A percentile compares a stretch with the other conserved stretches of the same genome.
phyloP scores from a whole-genome alignment of 2,113 vertebrate species.

The Nothocercus julius region DNA sequence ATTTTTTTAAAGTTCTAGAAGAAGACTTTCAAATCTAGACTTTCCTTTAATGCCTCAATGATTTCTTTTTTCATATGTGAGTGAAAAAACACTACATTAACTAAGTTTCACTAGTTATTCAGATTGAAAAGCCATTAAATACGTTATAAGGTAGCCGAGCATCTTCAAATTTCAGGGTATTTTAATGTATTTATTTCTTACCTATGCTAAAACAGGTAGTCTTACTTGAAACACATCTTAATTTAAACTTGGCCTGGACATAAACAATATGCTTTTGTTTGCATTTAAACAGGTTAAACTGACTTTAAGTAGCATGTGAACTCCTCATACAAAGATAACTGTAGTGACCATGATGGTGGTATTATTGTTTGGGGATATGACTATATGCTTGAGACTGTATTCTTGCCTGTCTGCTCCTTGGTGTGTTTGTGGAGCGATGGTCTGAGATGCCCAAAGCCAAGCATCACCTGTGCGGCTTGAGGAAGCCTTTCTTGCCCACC shows the following conservation, averaged over 20 bases:
- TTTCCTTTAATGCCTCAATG: neutral
- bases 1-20: conserved; percentile 36
- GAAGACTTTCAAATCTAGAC: neutral
- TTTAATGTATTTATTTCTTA: conserved; percentile 15
- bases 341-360: neutral
- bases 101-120: conserved; percentile 60
- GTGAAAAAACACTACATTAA: conserved; percentile 50
- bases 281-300: neutral
- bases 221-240: neutral
- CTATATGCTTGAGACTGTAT: neutral
- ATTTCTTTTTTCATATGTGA: conserved; percentile 26
- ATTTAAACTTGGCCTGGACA: neutral
- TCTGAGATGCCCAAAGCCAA: neutral
- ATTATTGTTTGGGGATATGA: neutral
- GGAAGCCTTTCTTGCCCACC: neutral
- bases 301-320: neutral
- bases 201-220: conserved; percentile 1
- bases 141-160: neutral
- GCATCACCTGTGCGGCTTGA: neutral
- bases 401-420: neutral
- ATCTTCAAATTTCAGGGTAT: neutral
- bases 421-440: neutral
- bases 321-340: neutral
- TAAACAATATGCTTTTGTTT: neutral
- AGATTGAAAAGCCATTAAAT: conserved; percentile 47